These are phyloP conservation scores for Sisyra terminalis DNA, from an alignment of 2,888 invertebrate species.

Conservation along the genomic window DNA sequence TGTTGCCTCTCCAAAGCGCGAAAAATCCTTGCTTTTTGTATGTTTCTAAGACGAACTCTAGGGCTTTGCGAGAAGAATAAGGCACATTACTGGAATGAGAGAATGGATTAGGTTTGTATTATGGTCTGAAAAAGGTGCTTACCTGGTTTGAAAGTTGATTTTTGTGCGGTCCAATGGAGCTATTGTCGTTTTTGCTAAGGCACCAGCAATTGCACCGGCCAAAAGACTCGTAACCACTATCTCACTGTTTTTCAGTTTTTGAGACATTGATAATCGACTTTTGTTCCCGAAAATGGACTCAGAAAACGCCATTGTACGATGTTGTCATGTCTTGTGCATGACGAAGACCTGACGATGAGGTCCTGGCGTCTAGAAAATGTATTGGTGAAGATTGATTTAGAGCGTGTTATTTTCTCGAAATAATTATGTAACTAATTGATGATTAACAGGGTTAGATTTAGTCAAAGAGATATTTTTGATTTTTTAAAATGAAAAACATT, in stretches of 20 bases:
- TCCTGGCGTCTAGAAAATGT: no score
- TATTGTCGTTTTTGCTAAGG: constrained; percentile 86
- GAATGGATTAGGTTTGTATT: constrained; percentile 54
- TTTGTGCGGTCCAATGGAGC: constrained; percentile 96
- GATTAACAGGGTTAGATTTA: no score
- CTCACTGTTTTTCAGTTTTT: constrained; percentile 31
- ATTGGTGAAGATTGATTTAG: no score
- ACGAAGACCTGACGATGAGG: no score
- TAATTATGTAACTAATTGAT: no score
- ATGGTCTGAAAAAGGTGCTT: constrained; percentile 35
- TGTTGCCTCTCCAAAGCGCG: constrained; percentile 93
- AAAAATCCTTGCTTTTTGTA: constrained; percentile 61
- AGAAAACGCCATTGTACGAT: no score
- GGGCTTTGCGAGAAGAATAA: constrained; percentile 56
- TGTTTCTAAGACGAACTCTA: constrained; percentile 47
- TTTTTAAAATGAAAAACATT: no score
- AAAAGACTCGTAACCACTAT: constrained; percentile 65
- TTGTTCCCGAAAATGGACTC: no score
- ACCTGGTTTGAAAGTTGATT: constrained; percentile 91
- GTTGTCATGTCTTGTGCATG: no score
- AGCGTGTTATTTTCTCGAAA: no score
- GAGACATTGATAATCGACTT: no score
- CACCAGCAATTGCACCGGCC: constrained; percentile 89
- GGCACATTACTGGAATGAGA: constrained; percentile 38
- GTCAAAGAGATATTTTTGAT: no score